Conservation (phyloP, 2,113 vertebrate species). For the Callocephalon fimbriatum region DNA sequence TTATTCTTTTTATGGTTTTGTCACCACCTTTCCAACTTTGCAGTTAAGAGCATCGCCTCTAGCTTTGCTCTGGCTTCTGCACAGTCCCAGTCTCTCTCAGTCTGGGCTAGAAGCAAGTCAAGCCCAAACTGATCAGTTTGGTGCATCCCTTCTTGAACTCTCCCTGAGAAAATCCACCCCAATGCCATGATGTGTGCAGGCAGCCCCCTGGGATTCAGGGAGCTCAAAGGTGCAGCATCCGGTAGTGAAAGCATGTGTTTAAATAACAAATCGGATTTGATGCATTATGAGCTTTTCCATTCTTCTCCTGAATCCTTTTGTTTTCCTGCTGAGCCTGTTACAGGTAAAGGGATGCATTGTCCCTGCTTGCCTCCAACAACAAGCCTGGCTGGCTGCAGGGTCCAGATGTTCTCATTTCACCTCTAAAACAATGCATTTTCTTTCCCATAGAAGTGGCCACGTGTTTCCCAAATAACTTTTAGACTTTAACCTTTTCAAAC, state of each 20-base stretch:
- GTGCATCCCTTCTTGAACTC: not conserved
- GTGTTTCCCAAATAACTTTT: not conserved
- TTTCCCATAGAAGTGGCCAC: not conserved
- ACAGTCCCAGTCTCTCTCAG: not conserved
- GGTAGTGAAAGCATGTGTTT: rapidly evolving
- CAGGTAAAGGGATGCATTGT: not conserved
- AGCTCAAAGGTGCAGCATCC: not conserved
- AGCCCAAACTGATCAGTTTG: not conserved
- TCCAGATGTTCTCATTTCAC: not conserved
- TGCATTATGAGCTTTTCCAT: not conserved
- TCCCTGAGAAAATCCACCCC: not conserved
- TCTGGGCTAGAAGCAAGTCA: not conserved
- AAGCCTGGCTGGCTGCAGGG: rapidly evolving
- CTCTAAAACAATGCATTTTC: not conserved
- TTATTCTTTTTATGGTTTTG: not conserved
- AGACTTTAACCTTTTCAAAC: conserved; percentile 52
- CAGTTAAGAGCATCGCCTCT: not conserved
- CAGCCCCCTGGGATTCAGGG: not conserved
- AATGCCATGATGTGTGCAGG: rapidly evolving
- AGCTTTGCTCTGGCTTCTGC: not conserved
- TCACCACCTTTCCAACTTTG: not conserved
- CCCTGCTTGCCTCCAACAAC: not conserved
- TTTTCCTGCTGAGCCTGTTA: not conserved
- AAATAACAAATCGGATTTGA: not conserved
- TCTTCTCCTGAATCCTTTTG: not conserved